Conservation (phyloP, 2,113 vertebrate species). For the Hydropotes inermis region DNA sequence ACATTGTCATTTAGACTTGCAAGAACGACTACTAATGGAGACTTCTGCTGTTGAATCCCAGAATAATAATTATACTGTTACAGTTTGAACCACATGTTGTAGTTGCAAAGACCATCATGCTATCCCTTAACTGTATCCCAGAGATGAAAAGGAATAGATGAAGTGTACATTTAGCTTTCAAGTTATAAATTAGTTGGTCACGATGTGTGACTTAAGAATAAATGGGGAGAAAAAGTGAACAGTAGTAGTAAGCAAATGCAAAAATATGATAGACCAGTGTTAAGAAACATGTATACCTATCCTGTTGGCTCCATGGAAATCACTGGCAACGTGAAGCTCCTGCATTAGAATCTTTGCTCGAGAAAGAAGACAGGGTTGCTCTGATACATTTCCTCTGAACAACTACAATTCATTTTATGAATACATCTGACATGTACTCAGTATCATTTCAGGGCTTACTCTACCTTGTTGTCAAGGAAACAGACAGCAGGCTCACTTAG, state of each 20-base stretch:
- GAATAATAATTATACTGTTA: neutral
- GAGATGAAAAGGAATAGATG: neutral
- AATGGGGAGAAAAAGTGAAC: neutral
- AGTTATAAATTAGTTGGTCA: neutral
- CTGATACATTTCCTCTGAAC: slow-evolving; percentile 19
- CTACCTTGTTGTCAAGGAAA: slow-evolving; percentile 64
- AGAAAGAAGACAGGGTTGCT: slow-evolving; percentile 19
- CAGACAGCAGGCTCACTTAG: slow-evolving; percentile 33
- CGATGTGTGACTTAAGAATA: neutral
- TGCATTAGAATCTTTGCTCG: slow-evolving; percentile 10
- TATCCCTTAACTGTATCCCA: neutral
- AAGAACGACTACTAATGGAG: neutral
- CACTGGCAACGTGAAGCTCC: neutral
- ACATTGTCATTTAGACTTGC: neutral
- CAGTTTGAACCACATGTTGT: neutral
- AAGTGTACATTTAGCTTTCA: neutral
- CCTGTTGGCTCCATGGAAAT: neutral
- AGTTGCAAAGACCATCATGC: neutral
- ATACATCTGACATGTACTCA: neutral
- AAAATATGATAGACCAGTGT: neutral
- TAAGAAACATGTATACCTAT: neutral
- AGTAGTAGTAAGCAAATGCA: neutral
- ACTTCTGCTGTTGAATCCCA: neutral
- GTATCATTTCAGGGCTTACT: slow-evolving; percentile 8
- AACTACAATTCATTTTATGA: slow-evolving; percentile 12